phyloP scores from a whole-genome alignment of 1,140 invertebrate genomes.

The Drosophila sechellia region DNA sequence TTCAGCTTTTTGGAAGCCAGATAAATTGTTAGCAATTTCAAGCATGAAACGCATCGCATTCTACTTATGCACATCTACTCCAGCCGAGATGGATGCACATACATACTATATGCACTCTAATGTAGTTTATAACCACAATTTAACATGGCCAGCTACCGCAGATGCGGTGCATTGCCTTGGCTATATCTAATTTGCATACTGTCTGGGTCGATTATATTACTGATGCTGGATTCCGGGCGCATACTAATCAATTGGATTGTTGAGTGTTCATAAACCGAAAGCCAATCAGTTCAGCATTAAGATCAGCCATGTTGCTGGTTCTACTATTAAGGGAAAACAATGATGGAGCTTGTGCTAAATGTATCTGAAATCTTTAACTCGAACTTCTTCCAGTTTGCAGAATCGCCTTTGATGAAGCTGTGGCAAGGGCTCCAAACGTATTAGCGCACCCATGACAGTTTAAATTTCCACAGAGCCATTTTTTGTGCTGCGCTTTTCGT shows the following conservation, averaged over 20 bases:
- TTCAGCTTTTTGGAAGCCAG: slow-evolving; percentile 4
- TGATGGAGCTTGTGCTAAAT: too few relatives aligned
- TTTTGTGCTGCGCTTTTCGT: slow-evolving; percentile 45
- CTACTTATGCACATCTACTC: slow-evolving; percentile 50
- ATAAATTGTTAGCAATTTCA: slow-evolving; percentile 57
- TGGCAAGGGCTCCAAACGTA: slow-evolving; percentile 49
- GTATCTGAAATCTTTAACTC: too few relatives aligned
- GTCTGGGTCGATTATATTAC: slow-evolving; percentile 66
- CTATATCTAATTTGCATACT: slow-evolving; percentile 75
- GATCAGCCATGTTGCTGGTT: background rate
- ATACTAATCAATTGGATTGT: slow-evolving; percentile 67
- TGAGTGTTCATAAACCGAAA: slow-evolving; percentile 39
- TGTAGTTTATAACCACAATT: slow-evolving; percentile 79
- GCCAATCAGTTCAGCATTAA: background rate
- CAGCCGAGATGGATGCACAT: slow-evolving; percentile 18
- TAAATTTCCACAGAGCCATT: slow-evolving; percentile 65
- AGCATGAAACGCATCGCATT: slow-evolving; percentile 28
- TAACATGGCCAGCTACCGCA: slow-evolving; percentile 57
- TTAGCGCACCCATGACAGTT: slow-evolving; percentile 62
- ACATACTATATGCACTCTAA: slow-evolving; percentile 31
- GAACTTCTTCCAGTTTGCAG: background rate
- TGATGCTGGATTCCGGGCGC: slow-evolving; percentile 6
- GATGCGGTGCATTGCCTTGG: slow-evolving; percentile 48
- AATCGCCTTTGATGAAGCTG: slow-evolving; percentile 5
- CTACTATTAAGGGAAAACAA: too few relatives aligned